Evolutionary conservation across 2,888 invertebrate genomes (phyloP).

Genomic region (Clanis bilineata): DNA sequence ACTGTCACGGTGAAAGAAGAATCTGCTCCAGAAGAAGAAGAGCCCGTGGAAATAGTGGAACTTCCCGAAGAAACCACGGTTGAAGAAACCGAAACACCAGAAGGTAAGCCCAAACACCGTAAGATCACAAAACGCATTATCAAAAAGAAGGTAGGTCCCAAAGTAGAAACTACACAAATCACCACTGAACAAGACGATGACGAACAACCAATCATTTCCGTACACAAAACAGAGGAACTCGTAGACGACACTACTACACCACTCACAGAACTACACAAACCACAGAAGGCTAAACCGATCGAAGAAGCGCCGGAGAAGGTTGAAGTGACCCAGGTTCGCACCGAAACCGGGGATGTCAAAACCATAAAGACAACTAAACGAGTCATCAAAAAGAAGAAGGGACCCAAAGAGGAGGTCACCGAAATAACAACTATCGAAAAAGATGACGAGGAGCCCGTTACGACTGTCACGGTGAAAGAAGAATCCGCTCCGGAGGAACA

Average conservation of each 20-base stretch:
- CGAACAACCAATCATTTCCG: not conserved
- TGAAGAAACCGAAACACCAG: not conserved
- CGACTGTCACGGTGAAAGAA: not conserved
- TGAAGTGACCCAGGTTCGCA: not conserved
- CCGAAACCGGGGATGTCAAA: not conserved
- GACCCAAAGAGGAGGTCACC: not conserved
- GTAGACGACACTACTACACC: not conserved
- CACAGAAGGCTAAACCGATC: not conserved
- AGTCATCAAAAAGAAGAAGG: not conserved
- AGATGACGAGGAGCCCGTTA: not conserved
- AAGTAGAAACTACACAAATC: not conserved
- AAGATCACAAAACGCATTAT: not conserved
- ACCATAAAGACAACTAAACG: not conserved
- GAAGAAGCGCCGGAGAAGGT: not conserved
- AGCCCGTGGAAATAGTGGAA: not conserved
- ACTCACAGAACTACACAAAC: not conserved
- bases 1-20: not conserved
- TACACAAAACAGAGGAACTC: not conserved
- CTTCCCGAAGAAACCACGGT: not conserved
- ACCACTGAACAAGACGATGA: not conserved
- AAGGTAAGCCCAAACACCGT: not conserved
- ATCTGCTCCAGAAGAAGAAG: not conserved
- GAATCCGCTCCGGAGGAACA: not conserved
- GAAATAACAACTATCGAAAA: not conserved
- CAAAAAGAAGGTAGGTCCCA: not conserved